Conservation (phyloP, 1,140 invertebrate species). For the Diorhabda elongata region DNA sequence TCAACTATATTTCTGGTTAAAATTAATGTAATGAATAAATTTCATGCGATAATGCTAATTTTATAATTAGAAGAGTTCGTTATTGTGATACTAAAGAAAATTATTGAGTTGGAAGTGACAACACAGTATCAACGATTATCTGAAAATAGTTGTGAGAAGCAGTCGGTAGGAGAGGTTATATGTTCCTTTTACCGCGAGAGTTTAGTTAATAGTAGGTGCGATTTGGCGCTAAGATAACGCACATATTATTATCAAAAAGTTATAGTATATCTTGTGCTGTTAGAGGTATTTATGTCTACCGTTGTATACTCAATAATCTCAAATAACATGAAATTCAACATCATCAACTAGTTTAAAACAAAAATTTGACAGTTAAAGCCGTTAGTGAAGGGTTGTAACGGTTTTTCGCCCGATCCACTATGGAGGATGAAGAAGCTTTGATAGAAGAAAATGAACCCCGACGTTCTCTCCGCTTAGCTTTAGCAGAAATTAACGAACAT, state of each 20-base stretch:
- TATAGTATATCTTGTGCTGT: neutral
- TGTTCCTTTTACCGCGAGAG: neutral
- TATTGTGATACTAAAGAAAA: too few species aligned
- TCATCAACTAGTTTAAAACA: too few species aligned
- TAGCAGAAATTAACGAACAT: constrained; percentile 37
- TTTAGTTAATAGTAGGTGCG: neutral
- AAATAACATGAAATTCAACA: too few species aligned
- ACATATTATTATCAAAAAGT: neutral
- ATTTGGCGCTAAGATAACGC: neutral
- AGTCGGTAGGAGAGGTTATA: neutral
- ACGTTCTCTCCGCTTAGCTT: constrained; percentile 31
- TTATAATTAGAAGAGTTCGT: too few species aligned
- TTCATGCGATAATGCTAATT: too few species aligned
- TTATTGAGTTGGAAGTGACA: neutral
- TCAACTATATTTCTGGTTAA: neutral
- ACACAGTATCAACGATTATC: neutral
- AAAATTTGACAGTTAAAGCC: neutral
- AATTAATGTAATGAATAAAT: too few species aligned
- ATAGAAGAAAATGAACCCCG: constrained; percentile 26
- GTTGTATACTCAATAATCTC: too few species aligned
- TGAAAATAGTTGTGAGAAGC: neutral
- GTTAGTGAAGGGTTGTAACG: constrained; percentile 12
- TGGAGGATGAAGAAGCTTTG: constrained; percentile 23
- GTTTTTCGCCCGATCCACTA: constrained; percentile 12
- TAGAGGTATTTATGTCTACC: neutral